Evolutionary conservation across 35 echinoderm and acorn worm species (phyloP).

Genomic region (Anneissia japonica): DNA sequence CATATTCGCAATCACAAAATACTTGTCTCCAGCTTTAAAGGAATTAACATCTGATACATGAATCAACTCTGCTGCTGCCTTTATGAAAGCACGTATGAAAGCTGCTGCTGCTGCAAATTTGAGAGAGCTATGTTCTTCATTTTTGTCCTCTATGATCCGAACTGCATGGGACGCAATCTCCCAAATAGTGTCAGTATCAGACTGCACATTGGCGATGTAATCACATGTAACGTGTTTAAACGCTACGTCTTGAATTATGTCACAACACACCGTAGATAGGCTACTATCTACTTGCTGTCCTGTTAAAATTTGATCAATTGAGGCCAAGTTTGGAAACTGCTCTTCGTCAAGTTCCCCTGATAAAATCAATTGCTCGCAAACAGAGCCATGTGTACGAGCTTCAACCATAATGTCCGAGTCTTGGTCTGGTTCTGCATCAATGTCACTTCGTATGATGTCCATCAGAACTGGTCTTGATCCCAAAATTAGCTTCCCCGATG

Average conservation of each 20-base stretch:
- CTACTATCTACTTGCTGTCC: neutral
- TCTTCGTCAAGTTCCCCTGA: neutral
- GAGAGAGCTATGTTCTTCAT: neutral
- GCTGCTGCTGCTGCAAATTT: neutral
- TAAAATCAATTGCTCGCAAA: neutral
- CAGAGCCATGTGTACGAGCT: neutral
- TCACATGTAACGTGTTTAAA: constrained; percentile 16
- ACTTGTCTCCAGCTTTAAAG: neutral
- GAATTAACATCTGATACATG: neutral
- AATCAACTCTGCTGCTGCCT: constrained; percentile 1
- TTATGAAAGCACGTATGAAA: neutral
- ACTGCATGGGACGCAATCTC: neutral
- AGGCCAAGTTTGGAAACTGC: neutral
- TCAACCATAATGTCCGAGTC: neutral
- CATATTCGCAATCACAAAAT: neutral
- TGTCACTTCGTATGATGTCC: constrained; percentile 11
- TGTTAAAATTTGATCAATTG: neutral
- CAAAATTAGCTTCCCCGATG: neutral
- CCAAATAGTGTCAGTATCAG: neutral
- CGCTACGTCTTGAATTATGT: constrained; percentile 7
- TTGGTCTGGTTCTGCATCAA: neutral
- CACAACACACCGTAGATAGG: constrained; percentile 18
- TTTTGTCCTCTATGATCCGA: neutral
- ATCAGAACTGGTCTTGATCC: constrained; percentile 23
- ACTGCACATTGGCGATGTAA: neutral